Evolutionary conservation across 2,113 vertebrate genomes (phyloP), one percentile per base, ranked within the genome.

Genomic region (Orientallactaga bullata): DNA sequence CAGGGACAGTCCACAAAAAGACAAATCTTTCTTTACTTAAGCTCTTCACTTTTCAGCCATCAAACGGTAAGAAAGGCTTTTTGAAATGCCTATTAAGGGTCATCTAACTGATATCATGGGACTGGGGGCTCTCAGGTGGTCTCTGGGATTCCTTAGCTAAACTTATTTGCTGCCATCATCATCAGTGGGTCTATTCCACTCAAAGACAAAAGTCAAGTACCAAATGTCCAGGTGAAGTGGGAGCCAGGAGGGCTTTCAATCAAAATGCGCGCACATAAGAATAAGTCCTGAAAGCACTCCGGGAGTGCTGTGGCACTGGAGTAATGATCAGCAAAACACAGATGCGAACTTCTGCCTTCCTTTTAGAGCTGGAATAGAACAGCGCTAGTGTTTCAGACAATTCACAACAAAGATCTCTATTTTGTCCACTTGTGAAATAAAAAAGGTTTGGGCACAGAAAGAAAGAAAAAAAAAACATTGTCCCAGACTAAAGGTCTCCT

Each of bases 1-100:
- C 24, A 13, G 69, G 37, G 55, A 73, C 20, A 13, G 35, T 91
- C 87, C 63, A 21, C 65, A 24, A 17, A 85, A 87, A 90, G 20
- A 92, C 81, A 35, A 12, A 6, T 28, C 39, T 83, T 51, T 94
- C 51, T 77, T 94, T 17, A 5, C n/a, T 42, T 55, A 58, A 74
- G 79, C 17, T 69, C 37, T 61, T 88, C 74, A 69, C 85, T 96
- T 95, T 96, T 72, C 86, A 85, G 55, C 77, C 58, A 60, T 65
- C 32, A 92, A 86, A 90, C 80, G 66, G 42, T 42, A 86, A 91
- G 4, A 35, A 39, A 63, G 86, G 24, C 26, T 71, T 77, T 80
- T 58, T 84, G 47, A 89, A 96, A 89, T 83, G 9, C 8, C 85
- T 69, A 24, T 51, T 79, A 86, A 93, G 32, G 60, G 35, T n/a